Evolutionary conservation across 2,888 invertebrate genomes (phyloP), one percentile per base, ranked within the genome.

Genomic region (Ophion costatus): DNA sequence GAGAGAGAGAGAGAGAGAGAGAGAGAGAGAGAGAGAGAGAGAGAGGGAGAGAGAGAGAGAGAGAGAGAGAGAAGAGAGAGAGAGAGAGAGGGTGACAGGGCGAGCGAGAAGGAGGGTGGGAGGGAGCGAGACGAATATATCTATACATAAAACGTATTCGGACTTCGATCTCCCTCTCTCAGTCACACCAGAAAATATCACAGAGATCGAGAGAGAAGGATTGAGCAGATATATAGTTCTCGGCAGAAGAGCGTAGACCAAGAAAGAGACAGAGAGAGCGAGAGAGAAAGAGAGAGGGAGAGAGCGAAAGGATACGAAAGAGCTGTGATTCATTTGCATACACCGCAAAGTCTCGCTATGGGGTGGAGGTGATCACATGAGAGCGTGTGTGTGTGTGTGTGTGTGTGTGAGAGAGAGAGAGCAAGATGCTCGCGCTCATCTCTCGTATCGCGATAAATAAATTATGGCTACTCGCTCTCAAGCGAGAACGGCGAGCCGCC

Each of bases 361-460:
- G 61, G 61, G 24, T 74, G 63, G 63, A 61, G 64, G 22, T 45
- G 29, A 74, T 63, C 22, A 20, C 51, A 64, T 74, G 76, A 76
- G 80, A 76, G 57, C 61, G 59, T n/a, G 24, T 10, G 6, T 9
- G 42, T 10, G 42, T 10, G 42, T 10, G 42, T 10, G 6, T 10
- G 42, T 10, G 42, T 10, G 42, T 9, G 42, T 9, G 38, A 67
- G 59, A 57, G 22, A 77, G 33, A 66, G 70, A 81, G 45, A 75
- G 63, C 45, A 45, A 73, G 70, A 45, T 14, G 64, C 77, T 42
- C n/a, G 38, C 51, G 59, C 78, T 78, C 82, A 59, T 83, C 74
- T 83, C 70, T 83, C 75, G 61, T 82, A 86, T 86, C 86, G 83
- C 71, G 85, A 85, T 87, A 88, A 88, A 89, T 89, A 89, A 89